Conservation (phyloP, 2,113 vertebrate genomes). For the Myrmecophaga tridactyla region DNA sequence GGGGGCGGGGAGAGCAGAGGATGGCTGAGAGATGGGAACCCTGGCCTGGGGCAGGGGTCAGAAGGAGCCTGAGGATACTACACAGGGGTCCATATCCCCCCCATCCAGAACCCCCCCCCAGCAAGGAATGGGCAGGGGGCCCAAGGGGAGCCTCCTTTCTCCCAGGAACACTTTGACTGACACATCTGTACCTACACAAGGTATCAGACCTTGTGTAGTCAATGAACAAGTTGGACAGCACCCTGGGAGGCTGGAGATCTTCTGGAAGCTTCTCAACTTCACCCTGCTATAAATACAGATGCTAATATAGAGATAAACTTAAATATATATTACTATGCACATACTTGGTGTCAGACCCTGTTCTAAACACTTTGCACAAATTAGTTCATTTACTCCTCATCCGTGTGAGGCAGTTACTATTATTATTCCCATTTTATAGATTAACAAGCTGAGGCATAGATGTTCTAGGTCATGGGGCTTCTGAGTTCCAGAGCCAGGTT, state of each 20-base stretch:
- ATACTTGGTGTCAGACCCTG: accelerated
- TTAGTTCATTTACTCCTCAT: neutral
- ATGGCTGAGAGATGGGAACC: neutral
- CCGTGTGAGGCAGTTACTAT: neutral
- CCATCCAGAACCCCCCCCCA: neutral
- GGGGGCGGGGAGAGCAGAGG: neutral
- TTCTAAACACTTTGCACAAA: neutral
- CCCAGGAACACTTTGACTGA: neutral
- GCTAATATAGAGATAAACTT: neutral
- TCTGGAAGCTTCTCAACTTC: neutral
- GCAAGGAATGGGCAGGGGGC: neutral
- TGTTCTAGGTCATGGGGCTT: neutral
- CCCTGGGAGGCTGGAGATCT: neutral
- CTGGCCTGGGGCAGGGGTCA: no score
- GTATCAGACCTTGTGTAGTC: neutral
- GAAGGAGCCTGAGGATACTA: neutral
- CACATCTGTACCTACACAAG: neutral
- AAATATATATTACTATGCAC: no score
- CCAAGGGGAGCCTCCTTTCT: neutral
- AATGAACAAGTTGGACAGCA: accelerated
- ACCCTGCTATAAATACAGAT: neutral
- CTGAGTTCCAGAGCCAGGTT: neutral
- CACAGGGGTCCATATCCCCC: neutral
- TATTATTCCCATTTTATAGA: neutral
- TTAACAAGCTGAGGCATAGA: neutral